Evolutionary conservation across 2,113 vertebrate genomes (phyloP), one percentile per base, ranked within the genome.

Genomic region (Electrona antarctica): DNA sequence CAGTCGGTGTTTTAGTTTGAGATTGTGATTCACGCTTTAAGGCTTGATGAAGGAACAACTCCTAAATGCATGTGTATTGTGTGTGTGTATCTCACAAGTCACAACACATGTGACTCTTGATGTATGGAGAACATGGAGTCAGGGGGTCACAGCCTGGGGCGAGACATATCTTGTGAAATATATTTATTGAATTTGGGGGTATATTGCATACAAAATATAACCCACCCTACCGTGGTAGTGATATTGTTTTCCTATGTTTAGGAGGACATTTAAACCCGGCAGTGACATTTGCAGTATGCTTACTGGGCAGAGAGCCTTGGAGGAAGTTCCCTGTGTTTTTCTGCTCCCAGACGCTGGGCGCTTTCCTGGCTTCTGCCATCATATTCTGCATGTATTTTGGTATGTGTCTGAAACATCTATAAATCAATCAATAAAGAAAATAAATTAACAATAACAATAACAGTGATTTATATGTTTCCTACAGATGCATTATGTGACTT

Each of bases 241-340:
- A 41, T 6, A 41, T 41, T 41, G 33, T 41, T 60, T 29, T 65
- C 29, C 73, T 56, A 8, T 56, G 54, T 78, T 1, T 68, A 97
- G 95, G 95, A 64, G 95, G 94, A 52, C 96, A 97, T 60, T 78
- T 97, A 85, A 97, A 97, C 69, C 96, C 95, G 0, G 93, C 95
- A 0, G 95, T 96, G 80, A 97, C 96, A 28, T 96, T 96, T 74
- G 48, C 68, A 0, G 64, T 77, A 47, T 96, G 96, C 74, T 85
- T 97, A 14, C 84, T 96, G 81, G 94, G 95, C 0, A 92, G 95
- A 0, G 89, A 96, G 48, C 81, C 84, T 6, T 89, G 86, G 87
- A 88, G 45, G 77, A 84, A 76, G 71, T 74, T 87, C 64, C 78
- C 58, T 0, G 21, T 69, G 49, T 81, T 74, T 64, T 78, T 76